phyloP scores from a whole-genome alignment of 1,140 invertebrate species.

The Lepidurus apus region DNA sequence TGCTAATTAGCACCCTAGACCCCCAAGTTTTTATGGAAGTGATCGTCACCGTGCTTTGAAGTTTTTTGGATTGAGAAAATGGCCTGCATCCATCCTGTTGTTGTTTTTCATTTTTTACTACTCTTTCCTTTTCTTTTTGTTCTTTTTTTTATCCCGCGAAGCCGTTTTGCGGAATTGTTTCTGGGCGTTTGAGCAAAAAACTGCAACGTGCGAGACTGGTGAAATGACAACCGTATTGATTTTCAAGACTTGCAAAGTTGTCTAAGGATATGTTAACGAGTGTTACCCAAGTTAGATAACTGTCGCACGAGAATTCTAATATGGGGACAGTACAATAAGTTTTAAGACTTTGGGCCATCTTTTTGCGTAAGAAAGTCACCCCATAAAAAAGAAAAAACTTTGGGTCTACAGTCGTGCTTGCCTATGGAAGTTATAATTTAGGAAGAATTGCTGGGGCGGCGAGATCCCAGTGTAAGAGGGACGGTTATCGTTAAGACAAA shows the following conservation, averaged over 20 bases:
- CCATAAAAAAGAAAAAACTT: too few relatives aligned
- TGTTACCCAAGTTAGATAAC: neutral
- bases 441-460: neutral
- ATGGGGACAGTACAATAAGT: too few relatives aligned
- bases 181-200: neutral
- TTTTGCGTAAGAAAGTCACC: too few relatives aligned
- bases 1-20: neutral
- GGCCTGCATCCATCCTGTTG: neutral
- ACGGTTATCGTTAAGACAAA: constrained; percentile 3
- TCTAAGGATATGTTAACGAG: neutral
- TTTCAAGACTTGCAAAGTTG: neutral
- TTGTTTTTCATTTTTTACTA: neutral
- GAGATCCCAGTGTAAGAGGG: neutral
- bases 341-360: too few relatives aligned
- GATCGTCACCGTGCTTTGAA: neutral
- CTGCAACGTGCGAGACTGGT: neutral
- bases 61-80: neutral
- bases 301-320: neutral
- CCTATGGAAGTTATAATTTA: neutral
- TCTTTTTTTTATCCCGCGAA: too few relatives aligned
- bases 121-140: neutral
- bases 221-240: constrained; percentile 15
- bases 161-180: neutral
- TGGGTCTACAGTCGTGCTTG: too few relatives aligned
- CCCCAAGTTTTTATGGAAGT: neutral